Evolutionary conservation across 2,113 vertebrate species (phyloP), one percentile per base, ranked within the genome.

Genomic region (Lophius piscatorius): DNA sequence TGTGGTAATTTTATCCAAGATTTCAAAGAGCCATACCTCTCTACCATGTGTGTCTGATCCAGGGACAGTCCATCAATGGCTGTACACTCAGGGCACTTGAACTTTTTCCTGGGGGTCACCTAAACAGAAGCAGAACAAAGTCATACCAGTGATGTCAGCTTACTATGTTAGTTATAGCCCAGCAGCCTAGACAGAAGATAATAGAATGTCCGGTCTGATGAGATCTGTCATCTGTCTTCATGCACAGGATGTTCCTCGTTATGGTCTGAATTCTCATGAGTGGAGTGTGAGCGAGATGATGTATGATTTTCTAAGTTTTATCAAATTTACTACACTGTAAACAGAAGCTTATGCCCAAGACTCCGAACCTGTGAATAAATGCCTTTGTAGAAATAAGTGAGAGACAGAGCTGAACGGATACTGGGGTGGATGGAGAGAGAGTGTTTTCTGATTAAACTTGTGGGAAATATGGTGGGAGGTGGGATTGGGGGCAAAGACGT

Each of bases 101-200:
- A 99, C 90, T 99, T 99, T 86, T 99, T 99, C 22, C 97, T 92
- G 9, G 97, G 97, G 62, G 97, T 98, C 83, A 99, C 97, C 97
- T 99, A 84, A 74, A 76, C 12, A 63, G 51, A 78, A 63, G 39
- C 65, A 78, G 34, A 76, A 36, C 49, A 52, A 21, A 64, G 41
- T 50, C 44, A 73, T 33, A 60, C 16, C 44, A 35, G 29, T 31
- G 47, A 73, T 2, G 44, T 63, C 33, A 26, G 48, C 20, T 48
- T 12, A 74, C 40, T 48, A 22, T 1, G 20, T 72, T 64, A 39
- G 45, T 76, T 46, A 54, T 64, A 59, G 16, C 11, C 40, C 38
- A 56, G 28, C 36, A 33, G 63, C 21, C 4, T 50, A 54, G 57
- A 56, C 54, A 60, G 59, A 63, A 26, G 50, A 58, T n/a, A 52